Conservation (phyloP, 2,113 vertebrate species). For the Amblyornis subalaris region DNA sequence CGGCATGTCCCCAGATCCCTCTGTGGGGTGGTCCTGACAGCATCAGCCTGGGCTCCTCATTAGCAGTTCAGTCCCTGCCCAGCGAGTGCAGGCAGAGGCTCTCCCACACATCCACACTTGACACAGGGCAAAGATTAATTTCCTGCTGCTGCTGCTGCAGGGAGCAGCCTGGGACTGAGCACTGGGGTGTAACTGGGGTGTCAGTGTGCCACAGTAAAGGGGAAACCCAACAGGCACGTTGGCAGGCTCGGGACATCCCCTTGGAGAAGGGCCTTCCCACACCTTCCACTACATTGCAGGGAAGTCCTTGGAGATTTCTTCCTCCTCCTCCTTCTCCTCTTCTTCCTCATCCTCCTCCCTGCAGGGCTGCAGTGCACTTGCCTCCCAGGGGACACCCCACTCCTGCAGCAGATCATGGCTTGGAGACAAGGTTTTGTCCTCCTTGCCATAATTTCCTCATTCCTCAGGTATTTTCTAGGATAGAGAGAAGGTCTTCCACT, state of each 20-base stretch:
- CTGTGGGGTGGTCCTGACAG: not conserved
- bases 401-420: not conserved
- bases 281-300: not conserved
- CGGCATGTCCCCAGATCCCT: not conserved
- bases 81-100: not conserved
- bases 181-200: not conserved
- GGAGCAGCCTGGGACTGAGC: not conserved
- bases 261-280: not conserved
- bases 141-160: not conserved
- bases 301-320: not conserved
- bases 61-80: not conserved
- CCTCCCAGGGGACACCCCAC: not conserved
- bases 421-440: not conserved
- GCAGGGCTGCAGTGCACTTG: not conserved
- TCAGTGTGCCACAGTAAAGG: not conserved
- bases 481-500: not conserved
- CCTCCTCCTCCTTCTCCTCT: not conserved
- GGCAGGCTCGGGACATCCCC: not conserved
- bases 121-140: not conserved
- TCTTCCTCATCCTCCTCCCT: not conserved
- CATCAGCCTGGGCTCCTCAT: not conserved
- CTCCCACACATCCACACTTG: not conserved
- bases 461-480: not conserved
- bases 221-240: rapidly evolving
- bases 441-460: not conserved